phyloP scores from a whole-genome alignment of 2,888 invertebrate species.

The Amphipyra tragopoginis region DNA sequence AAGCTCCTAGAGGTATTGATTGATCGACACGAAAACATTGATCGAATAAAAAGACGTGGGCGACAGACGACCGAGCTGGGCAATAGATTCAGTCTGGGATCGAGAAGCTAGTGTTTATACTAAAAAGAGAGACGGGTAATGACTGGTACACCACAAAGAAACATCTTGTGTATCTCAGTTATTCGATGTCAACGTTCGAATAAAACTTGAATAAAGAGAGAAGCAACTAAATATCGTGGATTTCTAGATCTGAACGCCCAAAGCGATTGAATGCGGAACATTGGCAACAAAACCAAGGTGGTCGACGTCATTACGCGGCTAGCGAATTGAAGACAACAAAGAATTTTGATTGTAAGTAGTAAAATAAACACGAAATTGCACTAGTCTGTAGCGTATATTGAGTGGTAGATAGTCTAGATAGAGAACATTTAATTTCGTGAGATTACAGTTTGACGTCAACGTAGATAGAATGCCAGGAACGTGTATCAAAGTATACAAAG shows the following conservation, averaged over 20 bases:
- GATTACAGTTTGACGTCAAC: constrained; percentile 24
- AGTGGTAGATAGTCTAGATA: constrained; percentile 6
- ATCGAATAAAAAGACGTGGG: constrained; percentile 41
- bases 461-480: constrained; percentile 15
- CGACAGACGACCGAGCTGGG: constrained; percentile 8
- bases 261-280: constrained; percentile 30
- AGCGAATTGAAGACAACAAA: constrained; percentile 23
- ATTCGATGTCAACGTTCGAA: constrained; percentile 45
- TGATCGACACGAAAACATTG: constrained; percentile 11
- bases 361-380: constrained; percentile 27
- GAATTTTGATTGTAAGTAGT: constrained; percentile 20
- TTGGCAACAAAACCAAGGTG: constrained; percentile 32
- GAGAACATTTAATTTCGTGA: not conserved
- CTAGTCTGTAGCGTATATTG: constrained; percentile 8
- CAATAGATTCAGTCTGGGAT: constrained; percentile 28
- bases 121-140: constrained; percentile 37
- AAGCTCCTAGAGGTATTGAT: constrained; percentile 7
- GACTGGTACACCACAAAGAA: constrained; percentile 31
- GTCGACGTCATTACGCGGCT: constrained; percentile 25
- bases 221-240: constrained; percentile 16
- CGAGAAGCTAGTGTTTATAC: constrained; percentile 23
- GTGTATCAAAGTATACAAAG: not conserved
- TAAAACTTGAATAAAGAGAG: constrained; percentile 20
- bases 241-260: constrained; percentile 15
- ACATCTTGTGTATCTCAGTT: constrained; percentile 16